Evolutionary conservation across 2,797 vertebrate genomes (phyloP).

Genomic region (Semaprochilodus insignis): DNA sequence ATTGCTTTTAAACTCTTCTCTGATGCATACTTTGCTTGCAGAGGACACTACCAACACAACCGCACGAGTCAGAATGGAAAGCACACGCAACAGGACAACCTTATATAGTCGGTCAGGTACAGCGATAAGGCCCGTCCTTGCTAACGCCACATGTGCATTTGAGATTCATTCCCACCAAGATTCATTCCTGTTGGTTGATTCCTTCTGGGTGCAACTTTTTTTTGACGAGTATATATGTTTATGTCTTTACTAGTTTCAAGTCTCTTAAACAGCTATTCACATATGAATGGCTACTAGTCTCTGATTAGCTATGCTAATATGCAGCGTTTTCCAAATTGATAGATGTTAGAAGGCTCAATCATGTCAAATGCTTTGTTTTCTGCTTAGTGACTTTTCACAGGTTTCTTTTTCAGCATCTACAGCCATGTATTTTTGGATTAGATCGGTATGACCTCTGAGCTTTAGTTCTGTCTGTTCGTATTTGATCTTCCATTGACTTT

Average conservation of each 20-base stretch:
- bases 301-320: neutral
- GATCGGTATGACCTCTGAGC: neutral
- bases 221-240: neutral
- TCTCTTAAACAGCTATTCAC: too few species aligned
- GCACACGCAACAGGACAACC: too few species aligned
- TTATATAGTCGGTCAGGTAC: too few species aligned
- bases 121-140: too few species aligned
- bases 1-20: too few species aligned
- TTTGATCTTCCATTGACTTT: neutral
- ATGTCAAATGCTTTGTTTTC: neutral
- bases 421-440: neutral
- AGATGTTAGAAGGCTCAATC: neutral
- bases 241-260: neutral
- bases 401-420: neutral
- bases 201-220: too few species aligned
- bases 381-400: neutral
- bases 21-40: too few species aligned
- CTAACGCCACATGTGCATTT: too few species aligned
- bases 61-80: too few species aligned
- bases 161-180: too few species aligned
- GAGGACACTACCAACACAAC: too few species aligned
- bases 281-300: neutral
- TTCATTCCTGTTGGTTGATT: too few species aligned
- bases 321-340: neutral
- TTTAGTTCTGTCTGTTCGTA: neutral